Base-by-base conservation (phyloP, 2,888 invertebrate species). In the Phorcus lineatus region DNA sequence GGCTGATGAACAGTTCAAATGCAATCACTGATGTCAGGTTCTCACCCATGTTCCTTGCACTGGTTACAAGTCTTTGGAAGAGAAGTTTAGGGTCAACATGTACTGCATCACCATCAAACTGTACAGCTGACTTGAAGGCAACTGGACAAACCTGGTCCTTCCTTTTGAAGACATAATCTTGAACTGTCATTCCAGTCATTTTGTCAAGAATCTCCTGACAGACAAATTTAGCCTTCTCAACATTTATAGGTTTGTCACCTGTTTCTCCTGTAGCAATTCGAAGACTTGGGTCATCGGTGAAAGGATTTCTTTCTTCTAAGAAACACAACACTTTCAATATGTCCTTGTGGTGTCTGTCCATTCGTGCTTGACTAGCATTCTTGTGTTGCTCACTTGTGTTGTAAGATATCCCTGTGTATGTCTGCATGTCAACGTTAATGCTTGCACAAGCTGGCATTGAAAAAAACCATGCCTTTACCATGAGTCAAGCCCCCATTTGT, bases 191-290 rank as follows among this genome's bases (percentile, higher is more conserved):
- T 4, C 80, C 86, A 17, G 53, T 31, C 83, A 86, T 83, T 13
- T 40, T 47, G 17, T 74, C 53, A 11, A 82, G 28, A 7, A 85
- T 84, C 6, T 36, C 47, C n/a, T 22, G 17, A 13, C 85, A 85
- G 55, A 82, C 70, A 19, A 52, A 36, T 22, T 78, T 28, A 11
- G 84, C 84, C 19, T 70, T 74, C 40, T 85, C 79, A 24, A 47
- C 80, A 77, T 84, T 84, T 13, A 75, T 78, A 0, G 57, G 9
- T 7, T 13, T 54, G 19, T 77, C 80, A 22, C 82, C 86, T 36
- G 53, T 62, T 9, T 85, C 81, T 54, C 86, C 87, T 54, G 81
- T 83, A 13, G 77, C 74, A 24, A 86, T 86, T 28, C 81, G 53
- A 11, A 87, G 79, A 52, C 47, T 19, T 54, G 17, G 7, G 11